Evolutionary conservation across 2,113 vertebrate genomes (phyloP).

Genomic region (Ptyas mucosa): DNA sequence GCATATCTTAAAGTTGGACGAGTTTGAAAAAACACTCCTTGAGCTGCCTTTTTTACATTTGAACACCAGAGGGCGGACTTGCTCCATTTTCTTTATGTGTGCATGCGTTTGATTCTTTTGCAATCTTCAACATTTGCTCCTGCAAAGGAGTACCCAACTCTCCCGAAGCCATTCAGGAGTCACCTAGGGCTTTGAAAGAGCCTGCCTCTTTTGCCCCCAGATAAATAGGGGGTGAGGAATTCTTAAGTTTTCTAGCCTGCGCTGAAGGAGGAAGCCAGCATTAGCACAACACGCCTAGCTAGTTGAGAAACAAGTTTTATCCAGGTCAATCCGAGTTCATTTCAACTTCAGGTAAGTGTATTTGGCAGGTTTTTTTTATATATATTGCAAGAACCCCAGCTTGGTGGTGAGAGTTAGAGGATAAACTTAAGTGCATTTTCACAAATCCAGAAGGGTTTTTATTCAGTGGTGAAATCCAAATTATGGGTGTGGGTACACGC

Average conservation of each 20-base stretch:
- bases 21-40: not conserved
- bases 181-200: not conserved
- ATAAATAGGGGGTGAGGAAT: not conserved
- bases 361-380: not conserved
- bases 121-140: not conserved
- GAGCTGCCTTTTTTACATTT: not conserved
- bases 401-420: not conserved
- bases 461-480: no score
- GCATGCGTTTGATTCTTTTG: not conserved
- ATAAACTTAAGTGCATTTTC: not conserved
- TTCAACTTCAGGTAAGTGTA: not conserved
- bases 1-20: not conserved
- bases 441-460: not conserved
- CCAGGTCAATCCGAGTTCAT: not conserved
- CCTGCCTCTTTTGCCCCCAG: not conserved
- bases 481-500: no score
- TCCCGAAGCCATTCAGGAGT: not conserved
- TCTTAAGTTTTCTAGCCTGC: not conserved
- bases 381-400: not conserved
- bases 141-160: not conserved
- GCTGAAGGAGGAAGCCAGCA: not conserved
- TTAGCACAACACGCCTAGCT: not conserved
- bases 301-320: not conserved
- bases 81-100: not conserved
- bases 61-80: not conserved